Conservation (phyloP, 2,888 invertebrate genomes). For the Xestoiulus laeticollis region DNA sequence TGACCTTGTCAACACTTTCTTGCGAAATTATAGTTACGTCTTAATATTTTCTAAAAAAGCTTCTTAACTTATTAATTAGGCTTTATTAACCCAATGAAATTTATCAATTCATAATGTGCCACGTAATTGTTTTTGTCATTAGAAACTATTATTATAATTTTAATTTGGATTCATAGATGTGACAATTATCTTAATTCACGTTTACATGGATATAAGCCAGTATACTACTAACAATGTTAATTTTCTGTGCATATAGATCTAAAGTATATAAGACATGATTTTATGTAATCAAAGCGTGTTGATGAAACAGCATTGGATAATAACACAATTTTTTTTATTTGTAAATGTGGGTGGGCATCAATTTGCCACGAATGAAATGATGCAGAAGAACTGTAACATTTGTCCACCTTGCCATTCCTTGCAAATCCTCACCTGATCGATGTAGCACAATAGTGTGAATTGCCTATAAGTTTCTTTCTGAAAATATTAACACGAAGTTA, state of each 20-base stretch:
- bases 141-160: background rate
- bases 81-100: too few species aligned
- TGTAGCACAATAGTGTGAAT: background rate
- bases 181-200: background rate
- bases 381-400: background rate
- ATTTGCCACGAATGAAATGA: background rate
- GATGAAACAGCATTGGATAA: background rate
- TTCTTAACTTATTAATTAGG: too few species aligned
- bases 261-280: background rate
- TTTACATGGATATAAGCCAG: background rate
- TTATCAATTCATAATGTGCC: too few species aligned
- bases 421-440: background rate
- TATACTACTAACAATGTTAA: background rate
- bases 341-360: background rate
- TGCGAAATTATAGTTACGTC: too few species aligned
- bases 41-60: too few species aligned
- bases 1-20: too few species aligned
- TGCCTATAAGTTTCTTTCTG: background rate
- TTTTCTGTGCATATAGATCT: background rate
- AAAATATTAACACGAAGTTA: too few species aligned
- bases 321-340: background rate
- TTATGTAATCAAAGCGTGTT: background rate
- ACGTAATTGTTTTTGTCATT: too few species aligned
- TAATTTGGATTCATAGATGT: background rate
- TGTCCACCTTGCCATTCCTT: background rate